These are phyloP conservation scores for Icerya purchasi DNA, from an alignment of 2,888 invertebrate species.

Conservation along the genomic window DNA sequence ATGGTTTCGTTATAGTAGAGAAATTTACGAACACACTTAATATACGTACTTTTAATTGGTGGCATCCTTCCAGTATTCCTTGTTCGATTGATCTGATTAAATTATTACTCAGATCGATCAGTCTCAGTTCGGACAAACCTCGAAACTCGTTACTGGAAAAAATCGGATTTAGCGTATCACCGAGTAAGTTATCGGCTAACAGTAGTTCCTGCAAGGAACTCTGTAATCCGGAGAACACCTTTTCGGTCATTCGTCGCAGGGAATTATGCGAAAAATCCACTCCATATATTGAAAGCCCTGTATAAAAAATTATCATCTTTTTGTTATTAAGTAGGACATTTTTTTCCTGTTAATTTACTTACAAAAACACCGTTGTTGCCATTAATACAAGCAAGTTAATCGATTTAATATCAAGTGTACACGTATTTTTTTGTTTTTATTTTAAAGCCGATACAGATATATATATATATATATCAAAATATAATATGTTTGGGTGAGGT, in stretches of 20 bases:
- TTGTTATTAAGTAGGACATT: no score
- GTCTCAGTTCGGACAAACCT: conserved; percentile 43
- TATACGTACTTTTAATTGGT: conserved; percentile 40
- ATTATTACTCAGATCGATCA: conserved; percentile 61
- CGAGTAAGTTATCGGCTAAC: conserved; percentile 60
- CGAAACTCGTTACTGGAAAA: conserved; percentile 71
- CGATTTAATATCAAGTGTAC: no score
- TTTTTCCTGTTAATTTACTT: no score
- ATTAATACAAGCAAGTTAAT: no score
- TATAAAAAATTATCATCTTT: no score
- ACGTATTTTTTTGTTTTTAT: no score
- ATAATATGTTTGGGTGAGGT: no score
- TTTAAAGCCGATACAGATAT: no score
- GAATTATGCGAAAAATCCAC: conserved; percentile 67
- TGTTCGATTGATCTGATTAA: conserved; percentile 62
- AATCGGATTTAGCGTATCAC: conserved; percentile 74
- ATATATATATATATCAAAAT: no score
- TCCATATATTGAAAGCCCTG: conserved; percentile 46
- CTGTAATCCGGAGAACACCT: conserved; percentile 42
- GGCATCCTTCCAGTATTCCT: conserved; percentile 64
- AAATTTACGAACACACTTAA: background rate
- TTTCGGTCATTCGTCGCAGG: conserved; percentile 53
- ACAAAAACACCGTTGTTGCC: no score
- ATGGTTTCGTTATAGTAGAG: no score
- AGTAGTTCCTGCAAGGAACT: conserved; percentile 44